phyloP scores from a whole-genome alignment of 2,888 invertebrate genomes.

The Rhagophthalmus giganteus region DNA sequence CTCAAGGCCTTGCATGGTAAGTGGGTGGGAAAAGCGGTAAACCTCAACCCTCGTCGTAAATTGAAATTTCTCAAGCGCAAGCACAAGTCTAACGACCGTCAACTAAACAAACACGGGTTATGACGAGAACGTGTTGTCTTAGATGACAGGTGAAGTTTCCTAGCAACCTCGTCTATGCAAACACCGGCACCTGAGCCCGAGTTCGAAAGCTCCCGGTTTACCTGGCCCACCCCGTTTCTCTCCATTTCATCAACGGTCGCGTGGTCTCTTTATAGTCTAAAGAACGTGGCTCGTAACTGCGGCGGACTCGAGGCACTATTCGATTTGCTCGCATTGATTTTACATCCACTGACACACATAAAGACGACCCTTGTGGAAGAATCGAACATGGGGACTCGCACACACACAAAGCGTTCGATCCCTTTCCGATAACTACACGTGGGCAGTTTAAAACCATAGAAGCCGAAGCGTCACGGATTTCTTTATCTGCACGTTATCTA shows the following conservation, averaged over 20 bases:
- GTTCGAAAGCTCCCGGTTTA: slow-evolving; percentile 14
- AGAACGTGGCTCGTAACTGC: slow-evolving; percentile 26
- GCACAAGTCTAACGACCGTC: slow-evolving; percentile 32
- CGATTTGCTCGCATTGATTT: slow-evolving; percentile 41
- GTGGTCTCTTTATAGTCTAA: slow-evolving; percentile 24
- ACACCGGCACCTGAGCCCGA: slow-evolving; percentile 42
- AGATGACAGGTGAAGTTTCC: slow-evolving; percentile 40
- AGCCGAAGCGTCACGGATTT: slow-evolving; percentile 27
- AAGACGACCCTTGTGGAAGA: slow-evolving; percentile 33
- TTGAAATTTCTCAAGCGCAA: slow-evolving; percentile 31
- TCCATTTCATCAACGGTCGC: slow-evolving; percentile 6
- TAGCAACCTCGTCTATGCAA: slow-evolving; percentile 47
- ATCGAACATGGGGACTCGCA: slow-evolving; percentile 21
- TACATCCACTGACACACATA: slow-evolving; percentile 37
- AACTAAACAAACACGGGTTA: slow-evolving; percentile 36
- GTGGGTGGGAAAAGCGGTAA: slow-evolving; percentile 26
- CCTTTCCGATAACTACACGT: slow-evolving; percentile 24
- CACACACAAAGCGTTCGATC: slow-evolving; percentile 23
- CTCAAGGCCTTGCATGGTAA: slow-evolving; percentile 20
- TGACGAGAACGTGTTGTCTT: slow-evolving; percentile 30
- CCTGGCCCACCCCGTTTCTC: too few species aligned
- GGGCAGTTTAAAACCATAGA: slow-evolving; percentile 27
- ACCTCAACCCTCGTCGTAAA: slow-evolving; percentile 27
- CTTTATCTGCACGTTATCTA: slow-evolving; percentile 30
- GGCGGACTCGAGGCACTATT: slow-evolving; percentile 25